These are phyloP conservation scores for Hyposoter didymator DNA, from an alignment of 2,888 invertebrate species.

Conservation along the genomic window DNA sequence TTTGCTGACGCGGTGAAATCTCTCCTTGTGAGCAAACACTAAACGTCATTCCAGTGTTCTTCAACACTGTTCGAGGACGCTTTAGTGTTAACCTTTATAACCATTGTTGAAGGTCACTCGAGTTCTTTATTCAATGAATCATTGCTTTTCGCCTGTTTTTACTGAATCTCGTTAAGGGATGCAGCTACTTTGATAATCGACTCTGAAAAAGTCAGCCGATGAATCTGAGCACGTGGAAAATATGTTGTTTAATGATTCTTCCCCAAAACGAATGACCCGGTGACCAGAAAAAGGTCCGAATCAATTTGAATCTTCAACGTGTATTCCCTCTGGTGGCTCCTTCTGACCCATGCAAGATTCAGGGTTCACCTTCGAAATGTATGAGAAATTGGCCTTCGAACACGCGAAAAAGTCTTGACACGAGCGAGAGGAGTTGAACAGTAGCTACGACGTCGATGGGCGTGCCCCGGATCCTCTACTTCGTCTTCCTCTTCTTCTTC, in stretches of 20 bases:
- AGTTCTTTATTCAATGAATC: neutral
- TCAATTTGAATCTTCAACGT: neutral
- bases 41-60: neutral
- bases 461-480: slow-evolving; percentile 22
- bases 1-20: neutral
- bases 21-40: neutral
- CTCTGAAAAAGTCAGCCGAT: no score
- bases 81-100: neutral
- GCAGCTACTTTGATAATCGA: neutral
- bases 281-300: neutral
- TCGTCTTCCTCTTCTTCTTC: slow-evolving; percentile 25
- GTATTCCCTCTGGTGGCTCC: neutral
- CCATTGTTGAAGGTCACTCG: neutral
- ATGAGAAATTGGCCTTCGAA: neutral
- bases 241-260: neutral
- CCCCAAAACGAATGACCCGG: neutral
- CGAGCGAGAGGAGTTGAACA: neutral
- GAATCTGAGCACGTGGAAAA: neutral
- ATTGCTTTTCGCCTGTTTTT: neutral
- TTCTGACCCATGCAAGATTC: neutral
- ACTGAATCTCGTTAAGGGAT: neutral
- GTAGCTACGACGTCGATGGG: slow-evolving; percentile 34
- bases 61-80: neutral
- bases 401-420: neutral
- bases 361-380: neutral